phyloP scores from a whole-genome alignment of 2,888 invertebrate species.

The Dolichopus griseipennis region DNA sequence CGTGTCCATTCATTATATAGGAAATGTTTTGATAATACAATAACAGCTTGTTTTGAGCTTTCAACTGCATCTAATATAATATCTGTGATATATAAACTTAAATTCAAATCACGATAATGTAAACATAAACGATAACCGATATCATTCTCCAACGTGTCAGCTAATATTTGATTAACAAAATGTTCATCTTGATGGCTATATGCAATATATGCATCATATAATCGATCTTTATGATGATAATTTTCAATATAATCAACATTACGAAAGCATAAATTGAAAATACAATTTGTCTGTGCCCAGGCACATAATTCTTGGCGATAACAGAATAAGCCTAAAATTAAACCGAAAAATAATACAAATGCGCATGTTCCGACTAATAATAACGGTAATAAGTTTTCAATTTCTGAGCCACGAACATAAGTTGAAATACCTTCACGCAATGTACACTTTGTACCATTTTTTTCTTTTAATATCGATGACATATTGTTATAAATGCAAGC shows the following conservation, averaged over 20 bases:
- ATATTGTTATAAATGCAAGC: conserved; percentile 67
- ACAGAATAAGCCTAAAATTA: conserved; percentile 69
- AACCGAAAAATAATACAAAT: conserved; percentile 64
- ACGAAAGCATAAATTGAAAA: conserved; percentile 77
- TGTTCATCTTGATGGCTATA: conserved; percentile 90
- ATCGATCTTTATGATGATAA: conserved; percentile 66
- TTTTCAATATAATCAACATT: conserved; percentile 50
- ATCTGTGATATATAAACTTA: conserved; percentile 80
- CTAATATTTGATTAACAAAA: conserved; percentile 81
- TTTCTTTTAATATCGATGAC: conserved; percentile 64
- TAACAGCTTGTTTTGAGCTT: conserved; percentile 77
- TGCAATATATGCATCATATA: conserved; percentile 91
- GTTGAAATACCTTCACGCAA: conserved; percentile 63
- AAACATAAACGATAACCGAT: conserved; percentile 80
- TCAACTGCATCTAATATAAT: conserved; percentile 89
- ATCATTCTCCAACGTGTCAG: conserved; percentile 76
- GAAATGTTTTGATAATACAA: conserved; percentile 87
- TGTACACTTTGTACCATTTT: conserved; percentile 69
- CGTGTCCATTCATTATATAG: conserved; percentile 91
- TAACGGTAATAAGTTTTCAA: conserved; percentile 73
- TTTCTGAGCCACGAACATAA: conserved; percentile 53
- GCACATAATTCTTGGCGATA: conserved; percentile 73
- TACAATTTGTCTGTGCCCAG: conserved; percentile 80
- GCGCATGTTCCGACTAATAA: conserved; percentile 68
- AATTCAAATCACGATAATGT: conserved; percentile 85